Conservation (phyloP, 2,888 invertebrate genomes). For the Philonicus albiceps region DNA sequence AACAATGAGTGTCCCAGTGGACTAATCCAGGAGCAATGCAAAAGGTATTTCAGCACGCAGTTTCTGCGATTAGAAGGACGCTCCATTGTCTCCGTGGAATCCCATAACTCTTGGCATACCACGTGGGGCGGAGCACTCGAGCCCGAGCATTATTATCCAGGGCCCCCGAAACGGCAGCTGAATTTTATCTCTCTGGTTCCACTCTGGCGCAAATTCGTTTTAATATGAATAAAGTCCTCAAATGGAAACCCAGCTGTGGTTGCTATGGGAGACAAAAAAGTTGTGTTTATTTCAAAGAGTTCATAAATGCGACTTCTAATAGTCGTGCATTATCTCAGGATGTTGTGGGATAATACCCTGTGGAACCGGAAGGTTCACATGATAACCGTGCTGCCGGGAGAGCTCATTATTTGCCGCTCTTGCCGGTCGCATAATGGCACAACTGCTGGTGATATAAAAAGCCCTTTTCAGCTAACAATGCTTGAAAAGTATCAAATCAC, state of each 20-base stretch:
- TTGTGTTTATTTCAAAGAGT: constrained; percentile 10
- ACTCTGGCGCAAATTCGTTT: background rate
- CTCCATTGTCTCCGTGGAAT: background rate
- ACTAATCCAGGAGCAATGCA: background rate
- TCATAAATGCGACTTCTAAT: constrained; percentile 19
- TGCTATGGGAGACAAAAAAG: background rate
- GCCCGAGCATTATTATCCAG: background rate
- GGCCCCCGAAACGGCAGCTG: background rate
- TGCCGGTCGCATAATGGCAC: constrained; percentile 42
- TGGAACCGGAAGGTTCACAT: constrained; percentile 26
- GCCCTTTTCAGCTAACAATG: constrained; percentile 44
- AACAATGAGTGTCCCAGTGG: background rate
- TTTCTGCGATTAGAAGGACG: background rate
- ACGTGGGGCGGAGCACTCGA: background rate
- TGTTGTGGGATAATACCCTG: constrained; percentile 10
- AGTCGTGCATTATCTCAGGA: background rate
- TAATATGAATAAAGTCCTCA: background rate
- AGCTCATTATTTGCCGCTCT: constrained; percentile 30
- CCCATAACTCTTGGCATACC: background rate
- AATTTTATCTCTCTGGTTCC: background rate
- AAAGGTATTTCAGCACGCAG: background rate
- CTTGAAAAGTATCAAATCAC: constrained; percentile 47
- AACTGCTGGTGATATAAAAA: constrained; percentile 45
- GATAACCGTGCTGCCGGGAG: constrained; percentile 14
- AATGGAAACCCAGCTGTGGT: background rate